A percentile compares a stretch with the other conserved stretches of the same genome.
phyloP scores from a whole-genome alignment of 2,888 invertebrate species.

The Meiosimyza platycephala region DNA sequence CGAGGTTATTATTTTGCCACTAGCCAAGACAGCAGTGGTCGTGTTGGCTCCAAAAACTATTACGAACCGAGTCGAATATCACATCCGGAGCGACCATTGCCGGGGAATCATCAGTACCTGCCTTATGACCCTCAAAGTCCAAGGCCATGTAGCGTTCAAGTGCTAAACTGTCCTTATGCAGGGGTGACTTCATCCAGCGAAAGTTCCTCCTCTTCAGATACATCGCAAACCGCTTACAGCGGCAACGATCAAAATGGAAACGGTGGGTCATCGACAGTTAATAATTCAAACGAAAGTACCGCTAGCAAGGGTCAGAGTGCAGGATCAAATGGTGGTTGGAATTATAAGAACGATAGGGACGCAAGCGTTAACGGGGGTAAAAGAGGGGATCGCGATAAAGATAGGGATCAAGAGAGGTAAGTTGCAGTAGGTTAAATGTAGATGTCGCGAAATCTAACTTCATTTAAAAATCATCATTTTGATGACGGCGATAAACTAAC shows the following conservation, averaged over 20 bases:
- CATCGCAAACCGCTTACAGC: constrained; percentile 39
- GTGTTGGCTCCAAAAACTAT: background rate
- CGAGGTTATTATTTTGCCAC: constrained; percentile 73
- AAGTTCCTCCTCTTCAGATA: constrained; percentile 37
- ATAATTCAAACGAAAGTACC: constrained; percentile 1
- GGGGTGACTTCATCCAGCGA: constrained; percentile 9
- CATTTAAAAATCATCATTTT: constrained; percentile 4
- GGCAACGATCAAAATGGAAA: constrained; percentile 32
- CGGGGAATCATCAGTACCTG: constrained; percentile 56
- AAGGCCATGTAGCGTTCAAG: constrained; percentile 52
- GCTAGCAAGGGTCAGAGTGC: constrained; percentile 41
- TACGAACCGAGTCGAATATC: constrained; percentile 10
- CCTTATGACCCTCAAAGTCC: constrained; percentile 47
- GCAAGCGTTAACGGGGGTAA: constrained; percentile 41
- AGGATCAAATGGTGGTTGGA: constrained; percentile 52
- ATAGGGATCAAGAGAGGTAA: constrained; percentile 60
- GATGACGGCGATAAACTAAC: constrained; percentile 9
- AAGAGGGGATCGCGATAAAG: constrained; percentile 46
- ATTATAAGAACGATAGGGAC: constrained; percentile 58
- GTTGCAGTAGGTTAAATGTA: constrained; percentile 49
- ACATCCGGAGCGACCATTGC: constrained; percentile 46
- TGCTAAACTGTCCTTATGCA: constrained; percentile 53
- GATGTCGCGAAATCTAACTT: background rate
- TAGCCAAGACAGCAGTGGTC: constrained; percentile 66
- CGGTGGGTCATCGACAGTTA: constrained; percentile 17